Conservation (phyloP, 2,888 invertebrate species). For the Chloroclystis v-ata region DNA sequence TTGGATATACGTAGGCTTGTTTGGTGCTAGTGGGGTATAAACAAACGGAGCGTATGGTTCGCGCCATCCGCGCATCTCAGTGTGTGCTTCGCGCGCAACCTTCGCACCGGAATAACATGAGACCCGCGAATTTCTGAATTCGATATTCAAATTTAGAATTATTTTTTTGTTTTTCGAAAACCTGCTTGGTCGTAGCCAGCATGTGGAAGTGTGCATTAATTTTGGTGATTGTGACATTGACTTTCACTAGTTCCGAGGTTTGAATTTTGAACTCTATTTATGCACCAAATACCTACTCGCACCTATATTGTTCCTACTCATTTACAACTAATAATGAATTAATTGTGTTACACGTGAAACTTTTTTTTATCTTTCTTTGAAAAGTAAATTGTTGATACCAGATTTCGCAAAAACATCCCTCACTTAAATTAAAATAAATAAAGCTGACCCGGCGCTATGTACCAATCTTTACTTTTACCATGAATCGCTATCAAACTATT, state of each 20-base stretch:
- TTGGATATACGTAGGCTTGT: not conserved
- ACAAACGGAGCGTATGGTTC: constrained; percentile 53
- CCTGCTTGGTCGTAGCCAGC: constrained; percentile 35
- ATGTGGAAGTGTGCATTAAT: constrained; percentile 65
- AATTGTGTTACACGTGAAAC: no score
- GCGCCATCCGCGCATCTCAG: constrained; percentile 54
- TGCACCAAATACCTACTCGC: no score
- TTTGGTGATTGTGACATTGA: constrained; percentile 54
- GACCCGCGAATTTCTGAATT: constrained; percentile 59
- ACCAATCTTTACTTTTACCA: no score
- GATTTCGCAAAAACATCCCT: no score
- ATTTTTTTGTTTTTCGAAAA: constrained; percentile 35
- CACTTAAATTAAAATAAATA: no score
- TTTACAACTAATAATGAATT: no score
- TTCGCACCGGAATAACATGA: constrained; percentile 55
- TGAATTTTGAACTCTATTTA: constrained; percentile 34
- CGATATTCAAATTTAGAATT: constrained; percentile 39
- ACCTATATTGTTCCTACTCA: no score
- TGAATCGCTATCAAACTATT: no score
- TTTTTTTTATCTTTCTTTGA: no score
- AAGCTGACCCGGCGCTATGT: no score
- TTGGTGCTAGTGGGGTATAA: constrained; percentile 53
- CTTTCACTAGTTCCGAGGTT: constrained; percentile 63
- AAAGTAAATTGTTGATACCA: no score
- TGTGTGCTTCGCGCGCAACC: constrained; percentile 49